A percentile compares a stretch with the other conserved stretches of the same genome.
Evolutionary conservation across 2,888 invertebrate species (phyloP).

Genomic region (Ectobius pallidus): DNA sequence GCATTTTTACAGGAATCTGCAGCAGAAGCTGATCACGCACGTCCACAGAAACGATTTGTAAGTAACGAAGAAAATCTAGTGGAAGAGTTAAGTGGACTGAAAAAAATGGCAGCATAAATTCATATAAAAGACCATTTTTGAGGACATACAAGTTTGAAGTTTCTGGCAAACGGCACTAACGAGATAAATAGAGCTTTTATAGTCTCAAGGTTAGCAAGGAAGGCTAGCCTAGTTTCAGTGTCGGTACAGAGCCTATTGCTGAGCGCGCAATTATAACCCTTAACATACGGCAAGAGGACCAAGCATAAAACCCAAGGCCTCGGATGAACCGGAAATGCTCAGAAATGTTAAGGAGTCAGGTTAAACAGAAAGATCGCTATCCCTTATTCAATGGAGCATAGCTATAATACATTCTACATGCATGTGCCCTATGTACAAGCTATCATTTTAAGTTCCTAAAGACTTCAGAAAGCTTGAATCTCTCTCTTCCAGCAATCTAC

Average conservation of each 20-base stretch:
- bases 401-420: no score
- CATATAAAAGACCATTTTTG: not conserved
- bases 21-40: slow-evolving; percentile 44
- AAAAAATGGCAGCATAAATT: slow-evolving; percentile 63
- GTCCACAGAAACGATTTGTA: slow-evolving; percentile 68
- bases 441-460: no score
- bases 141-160: no score
- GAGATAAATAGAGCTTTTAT: no score
- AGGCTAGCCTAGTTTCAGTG: slow-evolving; percentile 13
- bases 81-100: slow-evolving; percentile 67
- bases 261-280: not conserved
- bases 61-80: slow-evolving; percentile 68
- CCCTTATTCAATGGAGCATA: no score
- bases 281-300: slow-evolving; percentile 7
- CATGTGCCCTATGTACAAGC: no score
- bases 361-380: no score
- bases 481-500: no score
- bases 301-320: slow-evolving; percentile 5
- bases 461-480: no score
- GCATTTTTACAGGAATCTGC: slow-evolving; percentile 7
- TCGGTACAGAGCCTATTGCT: not conserved
- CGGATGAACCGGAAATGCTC: slow-evolving; percentile 26
- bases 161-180: not conserved
- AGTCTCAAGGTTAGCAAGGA: not conserved
- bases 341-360: not conserved